Conservation (phyloP, 2,888 invertebrate species). For the Barypeithes pellucidus region DNA sequence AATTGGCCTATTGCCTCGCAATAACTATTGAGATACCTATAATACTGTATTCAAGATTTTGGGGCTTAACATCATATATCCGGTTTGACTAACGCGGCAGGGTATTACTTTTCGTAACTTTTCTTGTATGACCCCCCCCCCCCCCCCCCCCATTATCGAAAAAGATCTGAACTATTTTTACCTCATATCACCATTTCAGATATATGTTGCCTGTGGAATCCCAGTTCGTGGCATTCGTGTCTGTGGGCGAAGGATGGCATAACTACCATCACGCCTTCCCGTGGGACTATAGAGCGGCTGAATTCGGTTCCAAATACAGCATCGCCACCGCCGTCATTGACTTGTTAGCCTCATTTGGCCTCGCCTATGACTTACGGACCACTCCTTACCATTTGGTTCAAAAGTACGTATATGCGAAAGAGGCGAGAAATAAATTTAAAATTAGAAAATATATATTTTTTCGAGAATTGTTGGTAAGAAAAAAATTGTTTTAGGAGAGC, state of each 20-base stretch:
- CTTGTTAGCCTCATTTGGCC: slow-evolving; percentile 74
- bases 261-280: slow-evolving; percentile 87
- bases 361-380: slow-evolving; percentile 77
- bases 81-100: no score
- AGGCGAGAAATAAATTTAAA: no score
- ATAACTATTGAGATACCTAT: no score
- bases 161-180: not conserved
- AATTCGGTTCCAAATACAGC: slow-evolving; percentile 70
- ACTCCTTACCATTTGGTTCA: slow-evolving; percentile 70
- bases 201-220: slow-evolving; percentile 78
- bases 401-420: slow-evolving; percentile 33
- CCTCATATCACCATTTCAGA: slow-evolving; percentile 65
- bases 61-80: no score
- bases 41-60: no score
- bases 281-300: slow-evolving; percentile 70
- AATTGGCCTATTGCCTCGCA: no score
- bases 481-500: slow-evolving; percentile 46
- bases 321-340: slow-evolving; percentile 78
- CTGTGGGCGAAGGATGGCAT: slow-evolving; percentile 82
- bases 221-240: slow-evolving; percentile 75
- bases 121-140: no score
- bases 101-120: no score
- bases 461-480: no score
- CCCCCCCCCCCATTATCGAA: no score
- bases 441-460: not conserved